Evolutionary conservation across 2,113 vertebrate species (phyloP), one percentile per base, ranked within the genome.

Genomic region (Perca schrenkii): DNA sequence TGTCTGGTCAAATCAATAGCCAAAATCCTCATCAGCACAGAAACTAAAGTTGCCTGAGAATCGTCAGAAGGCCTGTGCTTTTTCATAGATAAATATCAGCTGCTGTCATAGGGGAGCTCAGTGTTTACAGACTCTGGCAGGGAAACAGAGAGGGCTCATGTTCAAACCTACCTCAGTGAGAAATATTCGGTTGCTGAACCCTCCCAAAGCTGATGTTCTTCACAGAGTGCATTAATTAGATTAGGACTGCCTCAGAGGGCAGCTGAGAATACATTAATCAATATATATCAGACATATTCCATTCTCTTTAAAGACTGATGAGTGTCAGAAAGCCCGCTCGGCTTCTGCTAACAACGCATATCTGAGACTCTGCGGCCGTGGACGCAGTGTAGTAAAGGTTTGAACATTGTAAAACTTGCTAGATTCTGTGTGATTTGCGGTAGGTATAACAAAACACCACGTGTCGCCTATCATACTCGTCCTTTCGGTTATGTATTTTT

Each of bases 41-140:
- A 71, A 80, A 70, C 77, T 52, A 57, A 84, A 69, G 58, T 63
- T 84, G 75, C 14, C 31, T 72, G 73, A 80, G 70, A 89, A 79
- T 34, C 80, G 83, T 74, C 76, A 84, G 69, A 75, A 79, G 53
- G 54, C 17, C 63, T 77, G 69, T 50, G 72, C 47, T 85, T 86
- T 83, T 89, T 85, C 82, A 83, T 74, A 87, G 85, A 90, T 83
- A 90, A 93, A 90, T 86, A 92, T 89, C 90, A 91, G 85, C 76
- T 49, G 49, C 75, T 76, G 71, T 78, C 89, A 83, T 46, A 4
- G 72, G 90, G 84, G 83, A 85, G 79, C 19, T 22, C 7, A 31
- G 52, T 90, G 86, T 91, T 93, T 90, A 86, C 81, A 74, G 50
- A 75, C 69, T 80, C 58, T 75, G 88, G 77, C 75, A 65, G 85